Percentiles rank a stretch among this genome's conserved stretches.
Evolutionary conservation across 2,888 invertebrate species (phyloP).

Genomic region (Dichetophora obliterata): DNA sequence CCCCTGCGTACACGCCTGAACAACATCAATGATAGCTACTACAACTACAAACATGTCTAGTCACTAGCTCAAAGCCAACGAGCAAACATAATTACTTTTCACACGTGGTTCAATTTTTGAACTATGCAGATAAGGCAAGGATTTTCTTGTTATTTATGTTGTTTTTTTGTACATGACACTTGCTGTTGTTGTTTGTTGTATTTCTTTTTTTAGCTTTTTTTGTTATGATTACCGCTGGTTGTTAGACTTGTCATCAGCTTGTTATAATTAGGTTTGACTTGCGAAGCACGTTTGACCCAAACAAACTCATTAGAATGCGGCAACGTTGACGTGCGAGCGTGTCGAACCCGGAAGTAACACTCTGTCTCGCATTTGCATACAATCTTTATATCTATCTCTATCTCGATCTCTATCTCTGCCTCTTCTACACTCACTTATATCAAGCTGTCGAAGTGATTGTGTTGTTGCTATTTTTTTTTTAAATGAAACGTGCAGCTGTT

Average conservation of each 20-base stretch:
- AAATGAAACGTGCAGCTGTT: constrained; percentile 15
- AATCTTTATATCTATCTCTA: neutral
- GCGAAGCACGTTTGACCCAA: constrained; percentile 23
- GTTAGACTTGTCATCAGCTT: neutral
- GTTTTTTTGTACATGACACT: neutral
- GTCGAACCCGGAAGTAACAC: neutral
- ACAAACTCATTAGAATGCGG: constrained; percentile 14
- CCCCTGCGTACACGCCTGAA: neutral
- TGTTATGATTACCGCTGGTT: too few species aligned
- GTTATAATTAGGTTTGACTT: constrained; percentile 11
- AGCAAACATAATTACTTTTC: neutral
- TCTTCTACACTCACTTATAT: neutral
- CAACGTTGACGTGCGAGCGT: neutral
- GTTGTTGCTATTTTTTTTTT: neutral
- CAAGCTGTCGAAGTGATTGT: neutral
- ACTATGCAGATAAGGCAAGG: too few species aligned
- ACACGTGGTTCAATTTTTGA: too few species aligned
- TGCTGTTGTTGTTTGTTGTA: neutral
- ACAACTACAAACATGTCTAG: neutral
- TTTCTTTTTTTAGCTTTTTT: neutral
- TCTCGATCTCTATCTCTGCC: neutral
- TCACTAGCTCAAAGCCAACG: neutral
- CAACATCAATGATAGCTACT: neutral
- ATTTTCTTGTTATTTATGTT: too few species aligned
- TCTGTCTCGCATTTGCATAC: neutral